Percentiles rank a stretch among this genome's conserved stretches.
Conservation (phyloP, 2,888 invertebrate species). For the Rhagium mordax region DNA sequence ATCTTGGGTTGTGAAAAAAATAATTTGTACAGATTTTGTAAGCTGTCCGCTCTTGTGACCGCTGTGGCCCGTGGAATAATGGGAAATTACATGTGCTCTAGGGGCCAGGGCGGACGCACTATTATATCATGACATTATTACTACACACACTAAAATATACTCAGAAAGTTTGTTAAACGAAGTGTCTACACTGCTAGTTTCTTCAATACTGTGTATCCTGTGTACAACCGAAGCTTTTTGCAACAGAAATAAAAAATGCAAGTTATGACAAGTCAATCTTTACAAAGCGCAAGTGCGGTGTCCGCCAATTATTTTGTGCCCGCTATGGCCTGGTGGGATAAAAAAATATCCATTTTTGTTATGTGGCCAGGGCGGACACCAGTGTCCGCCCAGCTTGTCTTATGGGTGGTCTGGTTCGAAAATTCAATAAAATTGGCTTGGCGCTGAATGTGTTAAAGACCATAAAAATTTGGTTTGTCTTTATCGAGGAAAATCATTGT, state of each 20-base stretch:
- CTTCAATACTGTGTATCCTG: background rate
- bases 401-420: background rate
- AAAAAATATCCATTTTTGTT: background rate
- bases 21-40: background rate
- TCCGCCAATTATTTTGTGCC: background rate
- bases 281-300: background rate
- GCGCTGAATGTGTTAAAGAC: too few relatives aligned
- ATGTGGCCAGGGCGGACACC: background rate
- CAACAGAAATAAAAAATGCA: too few relatives aligned
- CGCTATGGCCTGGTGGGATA: background rate
- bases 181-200: background rate
- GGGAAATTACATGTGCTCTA: background rate
- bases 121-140: background rate
- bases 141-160: background rate
- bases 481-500: too few relatives aligned
- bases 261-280: too few relatives aligned
- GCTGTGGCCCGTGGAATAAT: background rate
- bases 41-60: conserved; percentile 1
- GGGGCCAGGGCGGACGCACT: conserved; percentile 1
- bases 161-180: background rate
- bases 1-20: background rate
- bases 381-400: background rate
- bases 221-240: too few relatives aligned
- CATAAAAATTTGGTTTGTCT: too few relatives aligned
- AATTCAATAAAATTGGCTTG: background rate